phyloP scores from a whole-genome alignment of 2,797 vertebrate genomes.

The Gymnothorax reevesii region DNA sequence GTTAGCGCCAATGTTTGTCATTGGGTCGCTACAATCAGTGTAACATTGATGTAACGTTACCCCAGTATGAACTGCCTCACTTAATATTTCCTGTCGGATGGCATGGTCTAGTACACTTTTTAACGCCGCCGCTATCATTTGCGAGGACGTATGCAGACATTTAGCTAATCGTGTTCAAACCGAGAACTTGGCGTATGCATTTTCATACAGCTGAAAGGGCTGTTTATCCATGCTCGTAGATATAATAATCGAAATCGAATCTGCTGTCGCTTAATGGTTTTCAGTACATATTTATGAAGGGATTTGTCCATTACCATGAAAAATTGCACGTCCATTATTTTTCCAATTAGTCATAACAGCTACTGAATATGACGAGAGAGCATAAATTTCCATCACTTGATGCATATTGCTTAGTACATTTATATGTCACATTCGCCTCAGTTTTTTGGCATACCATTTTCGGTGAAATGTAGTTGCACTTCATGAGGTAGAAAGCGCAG shows the following conservation, averaged over 20 bases:
- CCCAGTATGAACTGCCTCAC: neutral
- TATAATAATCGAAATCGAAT: neutral
- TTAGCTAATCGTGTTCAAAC: neutral
- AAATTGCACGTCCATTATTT: neutral
- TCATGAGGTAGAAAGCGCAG: neutral
- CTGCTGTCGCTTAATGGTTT: neutral
- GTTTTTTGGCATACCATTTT: no score
- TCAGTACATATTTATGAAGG: neutral
- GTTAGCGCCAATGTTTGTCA: no score
- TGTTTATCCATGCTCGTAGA: neutral
- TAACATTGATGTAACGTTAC: no score
- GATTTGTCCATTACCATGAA: neutral
- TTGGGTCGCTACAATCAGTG: no score
- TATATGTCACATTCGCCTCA: no score
- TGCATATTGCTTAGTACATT: no score
- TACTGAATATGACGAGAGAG: no score
- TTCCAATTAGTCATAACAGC: no score
- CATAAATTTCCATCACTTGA: no score
- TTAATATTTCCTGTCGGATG: neutral
- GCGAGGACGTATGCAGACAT: neutral
- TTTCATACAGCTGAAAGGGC: neutral
- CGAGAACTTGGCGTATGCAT: neutral
- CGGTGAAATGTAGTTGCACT: neutral
- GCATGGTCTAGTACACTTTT: neutral
- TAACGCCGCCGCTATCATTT: neutral